phyloP scores from a whole-genome alignment of 2,113 vertebrate species.

The Holacanthus passer region DNA sequence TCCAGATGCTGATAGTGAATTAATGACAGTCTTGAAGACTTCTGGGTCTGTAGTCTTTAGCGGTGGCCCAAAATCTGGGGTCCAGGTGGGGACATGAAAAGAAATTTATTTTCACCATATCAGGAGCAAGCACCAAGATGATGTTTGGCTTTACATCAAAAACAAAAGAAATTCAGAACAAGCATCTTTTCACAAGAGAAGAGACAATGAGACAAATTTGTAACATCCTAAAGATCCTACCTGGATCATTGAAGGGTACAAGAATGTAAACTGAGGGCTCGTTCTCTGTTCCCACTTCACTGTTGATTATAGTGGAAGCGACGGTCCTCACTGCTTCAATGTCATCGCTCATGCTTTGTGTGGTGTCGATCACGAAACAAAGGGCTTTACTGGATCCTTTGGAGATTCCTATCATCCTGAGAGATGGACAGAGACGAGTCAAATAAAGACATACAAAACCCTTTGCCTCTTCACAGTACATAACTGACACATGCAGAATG shows the following conservation, averaged over 20 bases:
- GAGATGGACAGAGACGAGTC: neutral
- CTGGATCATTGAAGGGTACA: conserved; percentile 79
- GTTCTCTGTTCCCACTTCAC: conserved; percentile 38
- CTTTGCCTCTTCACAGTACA: neutral
- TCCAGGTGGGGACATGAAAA: neutral
- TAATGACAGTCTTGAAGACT: conserved; percentile 38
- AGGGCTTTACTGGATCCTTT: conserved; percentile 68
- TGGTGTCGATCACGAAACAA: conserved; percentile 79
- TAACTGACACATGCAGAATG: neutral
- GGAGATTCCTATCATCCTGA: conserved; percentile 76
- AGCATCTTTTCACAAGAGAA: neutral
- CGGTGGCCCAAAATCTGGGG: conserved; percentile 65
- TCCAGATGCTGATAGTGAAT: conserved; percentile 38
- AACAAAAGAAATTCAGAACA: no score
- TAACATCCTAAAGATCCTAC: conserved; percentile 37
- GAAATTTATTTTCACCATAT: no score
- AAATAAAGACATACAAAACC: neutral
- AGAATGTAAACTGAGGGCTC: conserved; percentile 77
- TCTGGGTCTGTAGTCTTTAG: conserved; percentile 58
- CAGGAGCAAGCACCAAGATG: neutral
- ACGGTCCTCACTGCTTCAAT: conserved; percentile 57
- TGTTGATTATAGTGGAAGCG: conserved; percentile 64
- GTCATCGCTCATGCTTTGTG: conserved; percentile 75
- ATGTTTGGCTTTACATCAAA: neutral
- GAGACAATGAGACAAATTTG: neutral